Evolutionary conservation across 37 sponge, comb jelly and placozoan genomes (phyloP).

Genomic region (Ianthella basta): DNA sequence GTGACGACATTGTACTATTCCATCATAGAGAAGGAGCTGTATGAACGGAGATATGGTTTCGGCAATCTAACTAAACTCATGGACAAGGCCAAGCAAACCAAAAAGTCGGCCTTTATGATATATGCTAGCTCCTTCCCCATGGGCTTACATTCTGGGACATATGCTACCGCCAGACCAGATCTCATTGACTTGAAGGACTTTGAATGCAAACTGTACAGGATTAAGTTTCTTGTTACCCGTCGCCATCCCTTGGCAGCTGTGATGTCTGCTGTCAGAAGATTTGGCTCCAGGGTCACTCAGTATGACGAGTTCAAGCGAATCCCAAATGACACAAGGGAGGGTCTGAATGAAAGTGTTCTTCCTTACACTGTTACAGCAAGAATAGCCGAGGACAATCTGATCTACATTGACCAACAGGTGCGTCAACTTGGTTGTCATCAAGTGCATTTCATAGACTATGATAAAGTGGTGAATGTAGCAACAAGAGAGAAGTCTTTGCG

Average conservation of each 20-base stretch:
- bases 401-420: slow-evolving; percentile 19
- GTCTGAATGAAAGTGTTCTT: too few species aligned
- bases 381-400: slow-evolving; percentile 13
- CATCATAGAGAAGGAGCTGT: too few species aligned
- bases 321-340: neutral
- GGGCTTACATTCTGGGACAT: neutral
- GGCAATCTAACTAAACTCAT: too few species aligned
- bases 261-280: slow-evolving; percentile 13
- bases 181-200: slow-evolving; percentile 8
- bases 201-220: slow-evolving; percentile 4
- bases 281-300: neutral
- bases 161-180: slow-evolving; percentile 12
- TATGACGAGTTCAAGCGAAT: neutral
- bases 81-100: too few species aligned
- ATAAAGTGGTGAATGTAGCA: neutral
- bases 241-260: slow-evolving; percentile 15
- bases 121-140: slow-evolving; percentile 12
- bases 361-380: slow-evolving; percentile 10
- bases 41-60: too few species aligned
- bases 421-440: slow-evolving; percentile 13
- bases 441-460: neutral
- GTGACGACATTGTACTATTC: too few species aligned
- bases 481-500: neutral
- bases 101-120: too few species aligned
- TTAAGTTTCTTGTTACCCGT: neutral